Evolutionary conservation across 2,888 invertebrate genomes (phyloP).

Genomic region (Netelia melanura): DNA sequence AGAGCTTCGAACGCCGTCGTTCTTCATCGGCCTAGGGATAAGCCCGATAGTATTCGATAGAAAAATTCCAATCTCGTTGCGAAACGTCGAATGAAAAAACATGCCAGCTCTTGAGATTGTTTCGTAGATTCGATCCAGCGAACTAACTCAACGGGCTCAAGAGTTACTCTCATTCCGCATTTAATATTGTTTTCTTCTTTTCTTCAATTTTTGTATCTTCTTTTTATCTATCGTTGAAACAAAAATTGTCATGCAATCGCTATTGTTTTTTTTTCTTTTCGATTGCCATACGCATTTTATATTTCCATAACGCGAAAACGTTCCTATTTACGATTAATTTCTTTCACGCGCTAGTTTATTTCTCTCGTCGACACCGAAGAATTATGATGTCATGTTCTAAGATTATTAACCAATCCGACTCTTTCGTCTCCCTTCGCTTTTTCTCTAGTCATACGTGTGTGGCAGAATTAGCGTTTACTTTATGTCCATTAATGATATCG

Average conservation of each 20-base stretch:
- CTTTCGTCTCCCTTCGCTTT: constrained; percentile 38
- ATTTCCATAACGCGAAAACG: not conserved
- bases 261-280: not conserved
- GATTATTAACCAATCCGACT: constrained; percentile 21
- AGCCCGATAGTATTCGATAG: constrained; percentile 20
- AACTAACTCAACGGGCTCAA: not conserved
- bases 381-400: not conserved
- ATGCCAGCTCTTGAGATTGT: not conserved
- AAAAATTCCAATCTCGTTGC: constrained; percentile 10
- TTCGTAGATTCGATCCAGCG: not conserved
- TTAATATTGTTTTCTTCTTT: not conserved
- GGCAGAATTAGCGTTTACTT: constrained; percentile 24
- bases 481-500: constrained; percentile 12
- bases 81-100: not conserved
- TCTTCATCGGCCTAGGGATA: constrained; percentile 15
- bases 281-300: not conserved
- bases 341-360: not conserved
- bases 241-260: not conserved
- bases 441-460: constrained; percentile 66
- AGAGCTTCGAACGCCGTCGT: constrained; percentile 2
- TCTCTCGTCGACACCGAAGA: not conserved
- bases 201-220: not conserved
- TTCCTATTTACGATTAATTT: constrained; percentile 15
- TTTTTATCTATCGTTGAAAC: not conserved
- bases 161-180: constrained; percentile 33